These are phyloP conservation scores for Hydriomena furcata DNA, from an alignment of 2,888 invertebrate species.

Conservation along the genomic window DNA sequence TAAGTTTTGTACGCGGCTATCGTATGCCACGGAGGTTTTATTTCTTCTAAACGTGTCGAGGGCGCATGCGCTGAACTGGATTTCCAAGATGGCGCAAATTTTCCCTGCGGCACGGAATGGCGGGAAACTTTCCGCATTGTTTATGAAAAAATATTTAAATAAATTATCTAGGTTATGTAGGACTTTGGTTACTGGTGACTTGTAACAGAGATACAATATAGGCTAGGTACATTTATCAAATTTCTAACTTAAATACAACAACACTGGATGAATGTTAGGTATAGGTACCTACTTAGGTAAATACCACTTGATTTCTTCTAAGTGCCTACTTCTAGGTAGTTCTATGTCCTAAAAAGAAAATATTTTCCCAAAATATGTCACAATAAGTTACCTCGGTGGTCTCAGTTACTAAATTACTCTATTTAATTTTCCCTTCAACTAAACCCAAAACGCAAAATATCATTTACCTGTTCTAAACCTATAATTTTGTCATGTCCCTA, in stretches of 20 bases:
- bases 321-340: too few relatives aligned
- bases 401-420: conserved; percentile 42
- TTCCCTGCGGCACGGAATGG: conserved; percentile 43
- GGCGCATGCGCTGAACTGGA: conserved; percentile 60
- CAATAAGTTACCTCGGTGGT: conserved; percentile 23
- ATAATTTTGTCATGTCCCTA: conserved; percentile 59
- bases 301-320: too few relatives aligned
- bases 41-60: conserved; percentile 74
- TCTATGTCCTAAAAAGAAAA: too few relatives aligned
- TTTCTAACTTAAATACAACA: too few relatives aligned
- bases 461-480: conserved; percentile 58
- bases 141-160: too few relatives aligned
- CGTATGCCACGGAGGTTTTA: conserved; percentile 77
- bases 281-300: too few relatives aligned
- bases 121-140: conserved; percentile 35
- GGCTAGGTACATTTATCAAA: too few relatives aligned
- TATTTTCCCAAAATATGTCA: neutral
- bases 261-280: too few relatives aligned
- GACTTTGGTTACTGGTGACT: too few relatives aligned
- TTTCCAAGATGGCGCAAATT: conserved; percentile 67
- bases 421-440: conserved; percentile 51
- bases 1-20: conserved; percentile 78
- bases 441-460: conserved; percentile 52
- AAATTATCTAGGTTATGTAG: too few relatives aligned
- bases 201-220: too few relatives aligned